Evolutionary conservation across 2,113 vertebrate species (phyloP).

Genomic region (Arizona elegans): DNA sequence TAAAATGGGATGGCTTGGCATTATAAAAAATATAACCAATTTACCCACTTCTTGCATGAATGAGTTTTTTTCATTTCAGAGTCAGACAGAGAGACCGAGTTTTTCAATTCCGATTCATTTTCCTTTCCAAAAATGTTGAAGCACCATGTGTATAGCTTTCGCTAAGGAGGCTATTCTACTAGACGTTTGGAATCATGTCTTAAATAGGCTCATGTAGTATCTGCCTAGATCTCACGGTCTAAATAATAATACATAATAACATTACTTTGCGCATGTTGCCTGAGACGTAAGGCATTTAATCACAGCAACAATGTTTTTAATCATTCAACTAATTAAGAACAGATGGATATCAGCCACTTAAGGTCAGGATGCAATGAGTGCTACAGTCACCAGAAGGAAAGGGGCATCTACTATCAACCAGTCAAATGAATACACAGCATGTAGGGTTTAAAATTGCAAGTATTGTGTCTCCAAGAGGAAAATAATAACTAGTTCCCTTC

Average conservation of each 20-base stretch:
- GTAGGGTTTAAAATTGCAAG: not conserved
- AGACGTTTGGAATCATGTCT: slow-evolving; percentile 7
- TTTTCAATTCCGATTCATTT: not conserved
- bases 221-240: slow-evolving; percentile 3
- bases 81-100: not conserved
- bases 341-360: not conserved
- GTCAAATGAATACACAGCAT: not conserved
- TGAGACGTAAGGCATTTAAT: not conserved
- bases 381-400: fast-evolving
- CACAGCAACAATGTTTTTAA: not conserved
- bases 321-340: not conserved
- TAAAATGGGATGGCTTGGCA: not conserved
- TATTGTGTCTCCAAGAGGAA: not conserved
- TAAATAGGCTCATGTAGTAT: slow-evolving; percentile 20
- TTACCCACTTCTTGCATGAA: slow-evolving; percentile 12
- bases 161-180: not conserved
- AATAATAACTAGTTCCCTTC: not conserved
- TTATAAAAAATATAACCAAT: not conserved
- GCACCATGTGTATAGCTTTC: slow-evolving; percentile 26
- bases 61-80: not conserved
- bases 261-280: not conserved
- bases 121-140: slow-evolving; percentile 12
- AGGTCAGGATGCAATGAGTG: not conserved
- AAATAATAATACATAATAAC: not conserved
- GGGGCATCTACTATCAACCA: not conserved